These are phyloP conservation scores for Brachyptera putata DNA, from an alignment of 2,888 invertebrate species.

Conservation along the genomic window DNA sequence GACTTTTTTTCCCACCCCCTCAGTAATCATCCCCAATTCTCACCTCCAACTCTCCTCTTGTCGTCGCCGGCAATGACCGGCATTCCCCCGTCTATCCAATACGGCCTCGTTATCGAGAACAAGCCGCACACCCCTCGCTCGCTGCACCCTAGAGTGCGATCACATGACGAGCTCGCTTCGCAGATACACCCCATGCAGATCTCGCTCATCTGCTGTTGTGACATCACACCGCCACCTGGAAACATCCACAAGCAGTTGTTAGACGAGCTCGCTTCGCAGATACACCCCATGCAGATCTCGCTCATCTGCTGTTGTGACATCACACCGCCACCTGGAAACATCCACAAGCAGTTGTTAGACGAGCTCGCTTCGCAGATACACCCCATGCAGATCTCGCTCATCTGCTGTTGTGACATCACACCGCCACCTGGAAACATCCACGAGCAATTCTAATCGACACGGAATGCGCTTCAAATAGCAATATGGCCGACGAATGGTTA, in stretches of 20 bases:
- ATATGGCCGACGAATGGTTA: too few species aligned
- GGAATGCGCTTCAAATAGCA: too few species aligned
- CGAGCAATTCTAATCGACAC: too few species aligned
- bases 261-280: conserved; percentile 76
- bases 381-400: conserved; percentile 70
- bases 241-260: too few species aligned
- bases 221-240: too few species aligned
- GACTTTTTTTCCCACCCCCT: not conserved
- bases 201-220: conserved; percentile 61
- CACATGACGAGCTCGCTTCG: conserved; percentile 73
- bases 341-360: too few species aligned
- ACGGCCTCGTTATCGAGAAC: conserved; percentile 41
- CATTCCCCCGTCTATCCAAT: conserved; percentile 44
- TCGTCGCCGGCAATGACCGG: conserved; percentile 35
- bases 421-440: too few species aligned
- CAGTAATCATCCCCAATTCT: not conserved
- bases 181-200: conserved; percentile 78
- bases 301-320: too few species aligned
- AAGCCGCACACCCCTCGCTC: conserved; percentile 40
- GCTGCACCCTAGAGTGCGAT: conserved; percentile 47
- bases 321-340: too few species aligned
- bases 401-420: too few species aligned
- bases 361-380: conserved; percentile 80
- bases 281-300: conserved; percentile 72
- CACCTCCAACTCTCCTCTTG: conserved; percentile 3